Evolutionary conservation across 2,888 invertebrate genomes (phyloP).

Genomic region (Notodonta dromedarius): DNA sequence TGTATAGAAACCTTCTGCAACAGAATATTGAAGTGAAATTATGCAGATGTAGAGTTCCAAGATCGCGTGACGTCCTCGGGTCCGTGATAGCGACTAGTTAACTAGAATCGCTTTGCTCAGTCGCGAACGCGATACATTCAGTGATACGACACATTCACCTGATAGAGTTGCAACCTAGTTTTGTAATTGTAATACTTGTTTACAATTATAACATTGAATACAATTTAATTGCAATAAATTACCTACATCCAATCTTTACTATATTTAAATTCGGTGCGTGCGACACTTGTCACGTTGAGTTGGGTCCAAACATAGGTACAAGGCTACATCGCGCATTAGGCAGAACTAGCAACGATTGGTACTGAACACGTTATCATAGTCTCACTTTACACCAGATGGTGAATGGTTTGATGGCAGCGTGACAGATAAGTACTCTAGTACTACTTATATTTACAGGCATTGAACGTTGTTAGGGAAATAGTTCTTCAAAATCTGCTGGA

Average conservation of each 20-base stretch:
- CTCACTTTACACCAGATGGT: not conserved
- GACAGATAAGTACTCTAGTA: not conserved
- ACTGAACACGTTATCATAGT: not conserved
- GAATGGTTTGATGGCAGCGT: not conserved
- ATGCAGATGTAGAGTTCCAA: conserved; percentile 27
- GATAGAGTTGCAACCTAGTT: conserved; percentile 41
- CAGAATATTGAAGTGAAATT: conserved; percentile 22
- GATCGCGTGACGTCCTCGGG: conserved; percentile 39
- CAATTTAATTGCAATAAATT: not conserved
- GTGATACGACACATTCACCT: conserved; percentile 38
- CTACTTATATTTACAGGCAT: not conserved
- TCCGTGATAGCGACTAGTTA: conserved; percentile 45
- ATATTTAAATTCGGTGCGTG: not conserved
- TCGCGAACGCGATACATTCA: conserved; percentile 41
- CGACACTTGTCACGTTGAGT: not conserved
- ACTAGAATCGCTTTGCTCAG: conserved; percentile 45
- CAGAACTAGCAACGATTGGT: not conserved
- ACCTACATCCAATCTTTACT: too few species aligned
- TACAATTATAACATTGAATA: not conserved
- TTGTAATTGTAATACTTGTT: conserved; percentile 33
- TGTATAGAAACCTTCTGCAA: not conserved
- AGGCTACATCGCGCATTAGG: not conserved
- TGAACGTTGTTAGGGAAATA: not conserved
- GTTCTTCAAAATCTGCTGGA: too few species aligned
- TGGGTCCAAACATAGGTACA: not conserved